Base-by-base conservation (phyloP, 2,113 vertebrate species). In the Grallaria varia region DNA sequence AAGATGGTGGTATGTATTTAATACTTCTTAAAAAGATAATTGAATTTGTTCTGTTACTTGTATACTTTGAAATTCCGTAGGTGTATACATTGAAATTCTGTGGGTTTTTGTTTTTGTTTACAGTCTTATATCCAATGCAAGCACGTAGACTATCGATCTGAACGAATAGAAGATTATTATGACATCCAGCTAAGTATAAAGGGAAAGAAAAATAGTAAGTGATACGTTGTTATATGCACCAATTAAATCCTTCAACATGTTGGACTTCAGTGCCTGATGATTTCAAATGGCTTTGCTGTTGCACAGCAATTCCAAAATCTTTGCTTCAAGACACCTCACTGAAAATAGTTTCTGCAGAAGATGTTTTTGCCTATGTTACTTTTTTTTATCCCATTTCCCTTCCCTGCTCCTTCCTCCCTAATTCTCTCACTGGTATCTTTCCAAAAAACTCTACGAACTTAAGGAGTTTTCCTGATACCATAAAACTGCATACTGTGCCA, bases 181-280 rank as follows among this genome's bases (percentile, higher is more conserved):
- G 99, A 99, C 95, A 99, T 99, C 97, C 99, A 99, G 96, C 99
- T 99, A 92, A 99, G 99, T 97, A 99, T 99, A 98, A 99, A 99
- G 98, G 99, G 99, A 98, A 99, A 99, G 98, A 99, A 99, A 97
- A 99, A 99, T 71, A 99, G 99, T 99, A 98, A 99, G 99, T 99
- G 82, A 24, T 56, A 11, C 27, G 3, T 23, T 52, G 9, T n/a
- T 28, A 12, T 30, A 5, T 42, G 15, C 8, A 81, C 47, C 20
- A 30, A 27, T 62, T 45, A 12, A 59, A 33, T 88, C 80, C 37
- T 55, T 89, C 13, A 35, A 0, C 1, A 5, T 45, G 12, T 52
- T 71, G 60, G 52, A 21, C 23, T 58, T 75, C 13, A 69, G 44
- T 77, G n/a, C 35, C 33, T 81, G 10, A 40, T 75, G 47, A 53